phyloP scores from a whole-genome alignment of 1,140 invertebrate species.

The Drosophila saltans region DNA sequence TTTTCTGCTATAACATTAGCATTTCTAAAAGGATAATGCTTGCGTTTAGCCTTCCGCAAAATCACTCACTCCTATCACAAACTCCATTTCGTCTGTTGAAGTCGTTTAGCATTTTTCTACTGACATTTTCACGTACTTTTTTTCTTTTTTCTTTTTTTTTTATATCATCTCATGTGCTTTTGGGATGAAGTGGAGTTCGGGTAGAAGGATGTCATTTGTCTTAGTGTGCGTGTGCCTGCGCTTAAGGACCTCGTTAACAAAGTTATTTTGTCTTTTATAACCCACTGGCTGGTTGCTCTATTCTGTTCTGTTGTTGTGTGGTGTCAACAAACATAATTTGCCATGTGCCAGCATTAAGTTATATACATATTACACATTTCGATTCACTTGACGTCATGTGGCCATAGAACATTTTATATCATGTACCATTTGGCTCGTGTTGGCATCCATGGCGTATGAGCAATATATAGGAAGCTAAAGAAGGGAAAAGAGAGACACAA shows the following conservation, averaged over 20 bases:
- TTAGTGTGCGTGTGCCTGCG: constrained; percentile 54
- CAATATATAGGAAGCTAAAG: constrained; percentile 38
- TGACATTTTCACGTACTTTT: constrained; percentile 56
- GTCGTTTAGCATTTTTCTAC: constrained; percentile 68
- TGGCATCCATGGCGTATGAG: constrained; percentile 70
- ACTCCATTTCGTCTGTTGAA: constrained; percentile 26
- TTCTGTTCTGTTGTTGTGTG: constrained; percentile 20
- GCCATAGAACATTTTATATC: constrained; percentile 58
- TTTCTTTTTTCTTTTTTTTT: not conserved
- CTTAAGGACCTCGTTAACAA: constrained; percentile 82
- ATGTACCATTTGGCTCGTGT: constrained; percentile 55
- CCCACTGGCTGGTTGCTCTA: constrained; percentile 47
- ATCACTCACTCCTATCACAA: not conserved
- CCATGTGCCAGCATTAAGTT: constrained; percentile 70
- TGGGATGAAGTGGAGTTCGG: not conserved
- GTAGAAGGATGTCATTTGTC: constrained; percentile 36
- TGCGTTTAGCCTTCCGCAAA: constrained; percentile 10
- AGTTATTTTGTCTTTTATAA: constrained; percentile 82
- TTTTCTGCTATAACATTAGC: constrained; percentile 68
- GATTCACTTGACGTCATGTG: constrained; percentile 61
- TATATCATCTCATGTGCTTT: not conserved
- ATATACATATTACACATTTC: constrained; percentile 56
- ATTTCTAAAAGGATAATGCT: constrained; percentile 75
- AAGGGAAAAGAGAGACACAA: constrained; percentile 15
- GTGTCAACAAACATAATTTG: constrained; percentile 74